A percentile compares a stretch with the other conserved stretches of the same genome.
phyloP scores from a whole-genome alignment of 2,797 vertebrate genomes.

The Dallia pectoralis region DNA sequence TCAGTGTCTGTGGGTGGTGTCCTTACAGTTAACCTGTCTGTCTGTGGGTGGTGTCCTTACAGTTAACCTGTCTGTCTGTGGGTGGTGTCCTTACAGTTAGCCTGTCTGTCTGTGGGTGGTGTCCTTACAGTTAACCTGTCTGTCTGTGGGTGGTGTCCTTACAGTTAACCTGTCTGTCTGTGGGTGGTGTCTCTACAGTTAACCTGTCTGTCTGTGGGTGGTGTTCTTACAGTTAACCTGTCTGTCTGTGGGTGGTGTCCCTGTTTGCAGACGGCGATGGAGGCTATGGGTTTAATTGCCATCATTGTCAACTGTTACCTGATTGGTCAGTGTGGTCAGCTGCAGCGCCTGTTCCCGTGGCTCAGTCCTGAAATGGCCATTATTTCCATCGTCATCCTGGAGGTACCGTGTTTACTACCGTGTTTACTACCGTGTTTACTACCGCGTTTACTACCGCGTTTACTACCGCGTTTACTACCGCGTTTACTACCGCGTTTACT shows the following conservation, averaged over 20 bases:
- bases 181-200: too few species aligned
- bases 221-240: not conserved
- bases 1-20: too few species aligned
- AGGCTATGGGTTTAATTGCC: conserved; percentile 92
- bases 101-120: too few species aligned
- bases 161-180: too few species aligned
- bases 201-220: too few species aligned
- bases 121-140: too few species aligned
- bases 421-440: conserved; percentile 65
- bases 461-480: conserved; percentile 48
- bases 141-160: too few species aligned
- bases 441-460: conserved; percentile 14
- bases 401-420: conserved; percentile 70
- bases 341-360: conserved; percentile 94
- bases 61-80: too few species aligned
- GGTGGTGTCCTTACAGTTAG: too few species aligned
- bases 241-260: not conserved
- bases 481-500: conserved; percentile 52
- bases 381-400: conserved; percentile 92
- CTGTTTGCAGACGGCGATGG: conserved; percentile 86
- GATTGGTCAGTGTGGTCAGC: conserved; percentile 95
- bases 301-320: conserved; percentile 97
- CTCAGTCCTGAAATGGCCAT: conserved; percentile 93
- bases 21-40: too few species aligned
- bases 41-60: too few species aligned